These are phyloP conservation scores for Nemoura dubitans DNA, from an alignment of 2,888 invertebrate species.

Conservation along the genomic window DNA sequence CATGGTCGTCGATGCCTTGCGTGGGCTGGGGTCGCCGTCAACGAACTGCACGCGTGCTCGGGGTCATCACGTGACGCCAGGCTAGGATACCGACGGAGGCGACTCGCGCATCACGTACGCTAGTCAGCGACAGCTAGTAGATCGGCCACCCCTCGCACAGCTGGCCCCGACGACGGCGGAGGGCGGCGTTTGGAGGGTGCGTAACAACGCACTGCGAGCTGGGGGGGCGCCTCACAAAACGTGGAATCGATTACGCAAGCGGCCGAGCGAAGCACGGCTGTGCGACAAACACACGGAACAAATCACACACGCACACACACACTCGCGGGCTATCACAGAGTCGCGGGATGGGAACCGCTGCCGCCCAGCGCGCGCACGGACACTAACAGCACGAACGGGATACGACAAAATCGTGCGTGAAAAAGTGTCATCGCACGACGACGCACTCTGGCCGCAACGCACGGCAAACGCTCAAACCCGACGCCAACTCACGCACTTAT, in stretches of 20 bases:
- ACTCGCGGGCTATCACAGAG: too few relatives aligned
- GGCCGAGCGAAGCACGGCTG: too few relatives aligned
- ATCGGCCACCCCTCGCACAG: too few relatives aligned
- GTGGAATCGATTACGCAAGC: neutral
- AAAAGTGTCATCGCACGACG: too few relatives aligned
- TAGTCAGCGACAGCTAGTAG: neutral
- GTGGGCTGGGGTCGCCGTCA: neutral
- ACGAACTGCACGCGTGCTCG: neutral
- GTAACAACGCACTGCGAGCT: neutral
- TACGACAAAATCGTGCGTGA: too few relatives aligned
- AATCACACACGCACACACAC: too few relatives aligned
- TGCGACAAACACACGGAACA: too few relatives aligned
- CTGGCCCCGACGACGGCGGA: neutral
- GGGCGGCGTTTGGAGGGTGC: neutral
- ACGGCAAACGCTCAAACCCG: neutral
- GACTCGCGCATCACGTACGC: slow-evolving; percentile 7
- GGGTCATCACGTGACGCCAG: neutral
- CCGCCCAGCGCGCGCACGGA: too few relatives aligned
- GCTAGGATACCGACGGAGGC: neutral
- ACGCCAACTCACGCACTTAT: neutral
- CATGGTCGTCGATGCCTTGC: neutral
- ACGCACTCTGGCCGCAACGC: neutral
- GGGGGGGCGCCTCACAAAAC: neutral
- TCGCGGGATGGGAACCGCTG: too few relatives aligned
- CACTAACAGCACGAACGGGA: too few relatives aligned